Evolutionary conservation across 2,797 vertebrate genomes (phyloP), one percentile per base, ranked within the genome.

Genomic region (Sebastes trivittatus): DNA sequence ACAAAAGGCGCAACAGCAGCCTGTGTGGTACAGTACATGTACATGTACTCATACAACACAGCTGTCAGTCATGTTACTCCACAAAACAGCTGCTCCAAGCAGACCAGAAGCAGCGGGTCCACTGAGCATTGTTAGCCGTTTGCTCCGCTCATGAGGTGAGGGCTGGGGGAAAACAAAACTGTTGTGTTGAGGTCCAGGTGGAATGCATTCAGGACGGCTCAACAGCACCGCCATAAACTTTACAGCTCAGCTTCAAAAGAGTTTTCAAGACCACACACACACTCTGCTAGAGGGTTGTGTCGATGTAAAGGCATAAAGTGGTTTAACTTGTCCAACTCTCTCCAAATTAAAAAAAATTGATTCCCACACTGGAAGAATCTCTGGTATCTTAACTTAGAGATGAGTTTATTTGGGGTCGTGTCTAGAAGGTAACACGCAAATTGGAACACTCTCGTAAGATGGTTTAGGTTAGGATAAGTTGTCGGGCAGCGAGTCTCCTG

Each of bases 51-150:
- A 62, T 29, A 22, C 63, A 68, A 56, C 38, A 63, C 71, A 59
- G 58, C 79, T 30, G 87, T 84, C 90, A 77, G 67, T 82, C 71
- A 78, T 11, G 59, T 74, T 34, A 36, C 72, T 68, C n/a, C 54
- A 22, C 59, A 52, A 58, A 77, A 58, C 65, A 58, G 70, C 72
- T 61, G 73, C 78, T 72, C 32, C 27, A 5, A 32, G 64, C 60
- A 7, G 36, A 69, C 46, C 71, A 81, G 72, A 46, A 69, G 71
- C 76, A 27, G 63, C 65, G 27, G 71, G 64, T 80, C 80, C 67
- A 65, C 54, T 38, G 74, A 84, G 73, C 42, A 30, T 16, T 64
- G 56, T 52, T 70, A 32, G 71, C 66, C 25, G 38, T 64, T 61
- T 61, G 61, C 66, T 75, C 13, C 22, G 25, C 72, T 72, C 55